These are phyloP conservation scores for Catamblyrhynchus diadema DNA, from an alignment of 2,797 vertebrate genomes.

Conservation along the genomic window DNA sequence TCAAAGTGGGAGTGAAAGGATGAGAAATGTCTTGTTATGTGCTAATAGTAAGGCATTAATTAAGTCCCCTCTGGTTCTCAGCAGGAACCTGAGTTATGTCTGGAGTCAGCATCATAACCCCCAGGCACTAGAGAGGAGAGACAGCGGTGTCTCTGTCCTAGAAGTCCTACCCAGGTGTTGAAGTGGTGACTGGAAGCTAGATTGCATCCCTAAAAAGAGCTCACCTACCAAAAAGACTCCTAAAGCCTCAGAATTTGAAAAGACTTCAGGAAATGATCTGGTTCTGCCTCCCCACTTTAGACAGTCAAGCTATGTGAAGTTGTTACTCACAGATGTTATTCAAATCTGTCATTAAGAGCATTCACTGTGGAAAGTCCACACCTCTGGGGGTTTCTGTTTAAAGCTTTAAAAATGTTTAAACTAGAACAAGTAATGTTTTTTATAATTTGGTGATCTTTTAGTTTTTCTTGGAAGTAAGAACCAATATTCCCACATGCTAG, in stretches of 20 bases:
- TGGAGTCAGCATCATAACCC: not conserved
- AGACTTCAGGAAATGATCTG: not conserved
- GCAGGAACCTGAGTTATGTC: not conserved
- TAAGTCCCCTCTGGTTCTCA: not conserved
- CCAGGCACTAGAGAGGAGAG: not conserved
- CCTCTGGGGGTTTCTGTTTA: not conserved
- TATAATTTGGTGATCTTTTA: not conserved
- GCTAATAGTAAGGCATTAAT: not conserved
- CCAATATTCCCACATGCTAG: not conserved
- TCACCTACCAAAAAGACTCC: not conserved
- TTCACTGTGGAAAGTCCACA: not conserved
- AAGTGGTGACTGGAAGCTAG: not conserved
- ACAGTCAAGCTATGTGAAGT: not conserved
- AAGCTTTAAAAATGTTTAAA: not conserved
- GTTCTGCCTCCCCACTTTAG: not conserved
- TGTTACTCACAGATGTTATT: not conserved
- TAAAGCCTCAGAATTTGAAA: not conserved
- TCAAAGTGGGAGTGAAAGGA: not conserved
- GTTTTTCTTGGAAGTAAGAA: not conserved
- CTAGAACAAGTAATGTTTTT: not conserved
- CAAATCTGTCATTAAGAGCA: not conserved
- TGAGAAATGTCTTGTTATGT: not conserved
- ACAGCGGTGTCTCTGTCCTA: not conserved
- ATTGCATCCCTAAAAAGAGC: not conserved
- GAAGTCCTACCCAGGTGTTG: not conserved